Conservation (phyloP, 2,888 invertebrate species). For the Chorisops tibialis region DNA sequence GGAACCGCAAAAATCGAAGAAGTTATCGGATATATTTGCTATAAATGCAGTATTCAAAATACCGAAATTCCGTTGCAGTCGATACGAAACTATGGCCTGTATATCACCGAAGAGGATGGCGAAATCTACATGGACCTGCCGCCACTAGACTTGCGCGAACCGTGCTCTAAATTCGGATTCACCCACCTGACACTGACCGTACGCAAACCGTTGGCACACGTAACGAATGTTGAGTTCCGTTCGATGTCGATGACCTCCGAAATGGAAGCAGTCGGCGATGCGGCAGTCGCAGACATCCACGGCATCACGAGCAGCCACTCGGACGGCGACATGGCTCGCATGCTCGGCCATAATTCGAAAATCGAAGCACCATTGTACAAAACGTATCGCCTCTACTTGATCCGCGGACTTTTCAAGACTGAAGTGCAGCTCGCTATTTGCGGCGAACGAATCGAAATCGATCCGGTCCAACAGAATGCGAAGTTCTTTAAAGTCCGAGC, state of each 20-base stretch:
- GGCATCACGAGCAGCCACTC: conserved; percentile 39
- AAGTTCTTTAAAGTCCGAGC: conserved; percentile 74
- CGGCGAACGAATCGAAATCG: conserved; percentile 87
- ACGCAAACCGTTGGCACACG: conserved; percentile 50
- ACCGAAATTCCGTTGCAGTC: conserved; percentile 62
- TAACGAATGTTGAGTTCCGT: conserved; percentile 46
- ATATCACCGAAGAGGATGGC: conserved; percentile 94
- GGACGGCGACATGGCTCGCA: conserved; percentile 59
- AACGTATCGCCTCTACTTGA: conserved; percentile 71
- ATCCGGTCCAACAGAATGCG: conserved; percentile 69
- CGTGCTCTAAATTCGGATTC: conserved; percentile 91
- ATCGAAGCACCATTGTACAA: conserved; percentile 87
- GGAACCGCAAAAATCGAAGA: conserved; percentile 84
- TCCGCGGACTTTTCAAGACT: conserved; percentile 78
- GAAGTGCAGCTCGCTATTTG: conserved; percentile 85
- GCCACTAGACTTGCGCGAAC: conserved; percentile 80
- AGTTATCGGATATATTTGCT: conserved; percentile 88
- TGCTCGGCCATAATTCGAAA: conserved; percentile 71
- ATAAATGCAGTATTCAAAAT: conserved; percentile 69
- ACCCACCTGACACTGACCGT: conserved; percentile 84
- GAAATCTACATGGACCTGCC: conserved; percentile 94
- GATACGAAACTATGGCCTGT: conserved; percentile 75
- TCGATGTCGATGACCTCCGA: conserved; percentile 52
- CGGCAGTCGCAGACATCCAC: conserved; percentile 50
- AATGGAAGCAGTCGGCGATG: conserved; percentile 47